Base-by-base conservation (phyloP, 1,140 invertebrate genomes). In the Bombus pascuorum region DNA sequence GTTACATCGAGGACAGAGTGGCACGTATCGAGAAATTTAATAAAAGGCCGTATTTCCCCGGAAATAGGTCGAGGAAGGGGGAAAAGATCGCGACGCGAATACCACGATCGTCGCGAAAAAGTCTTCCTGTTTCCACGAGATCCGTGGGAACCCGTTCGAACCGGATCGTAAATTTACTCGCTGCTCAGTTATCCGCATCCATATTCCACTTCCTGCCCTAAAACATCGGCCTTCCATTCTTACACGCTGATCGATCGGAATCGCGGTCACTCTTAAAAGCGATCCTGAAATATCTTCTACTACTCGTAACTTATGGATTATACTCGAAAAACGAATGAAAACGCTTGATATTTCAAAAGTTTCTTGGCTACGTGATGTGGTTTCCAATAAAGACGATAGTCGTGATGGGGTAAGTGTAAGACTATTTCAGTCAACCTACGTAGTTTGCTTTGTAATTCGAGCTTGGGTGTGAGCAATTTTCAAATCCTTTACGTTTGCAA, bases 11-110 rank as follows among this genome's bases (percentile, higher is more conserved):
- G 34, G 68, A 72, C 37, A 59, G 59, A 71, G 42, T 44, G 37
- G 76, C 77, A 85, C 77, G 83, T 85, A 47, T 57, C 68, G 68
- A 65, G 83, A 85, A 85, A 85, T 85, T 85, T 85, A 85, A 85
- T 85, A 85, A 85, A 72, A 85, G 39, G n/a, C 68, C 37, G 68
- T 39, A 71, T 72, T 80, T 71, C 22, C 39, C 25, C n/a, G 76
- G 76, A 85, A 85, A 85, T 85, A 62, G 83, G 83, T 85, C 68
- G 83, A 32, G 39, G 8, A 57, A n/a, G 25, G 28, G 32, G 12
- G 66, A 34, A 72, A 62, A 59, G 77, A 85, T 85, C 76, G 76
- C 66, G 76, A 62, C 39, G 39, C 68, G 75, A 85, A 85, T 83
- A 53, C 62, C 47, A n/a, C 28, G 22, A 71, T 76, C 66, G 13